Evolutionary conservation across 2,113 vertebrate genomes (phyloP).

Genomic region (Lota lota): DNA sequence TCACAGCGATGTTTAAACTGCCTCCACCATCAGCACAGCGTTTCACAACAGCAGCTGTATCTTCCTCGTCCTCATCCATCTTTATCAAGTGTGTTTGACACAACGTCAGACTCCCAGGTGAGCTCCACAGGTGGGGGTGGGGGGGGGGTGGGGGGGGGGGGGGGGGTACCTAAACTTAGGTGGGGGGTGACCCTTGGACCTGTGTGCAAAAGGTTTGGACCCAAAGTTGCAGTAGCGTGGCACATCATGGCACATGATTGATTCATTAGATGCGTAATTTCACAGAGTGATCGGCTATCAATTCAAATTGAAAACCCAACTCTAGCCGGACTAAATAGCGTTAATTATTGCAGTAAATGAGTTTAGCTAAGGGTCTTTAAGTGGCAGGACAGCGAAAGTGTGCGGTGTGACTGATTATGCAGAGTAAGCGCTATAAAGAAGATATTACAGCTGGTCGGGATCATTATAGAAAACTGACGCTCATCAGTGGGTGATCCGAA

Average conservation of each 20-base stretch:
- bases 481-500: conserved; percentile 48
- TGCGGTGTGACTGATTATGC: conserved; percentile 59
- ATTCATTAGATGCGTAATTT: conserved; percentile 57
- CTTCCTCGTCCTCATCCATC: conserved; percentile 19
- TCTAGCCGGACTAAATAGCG: conserved; percentile 56
- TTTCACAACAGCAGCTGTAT: conserved; percentile 52
- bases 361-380: conserved; percentile 44
- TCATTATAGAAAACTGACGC: conserved; percentile 56
- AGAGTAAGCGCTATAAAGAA: conserved; percentile 38
- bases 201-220: conserved; percentile 16
- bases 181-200: not conserved
- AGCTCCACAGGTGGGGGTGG: not conserved
- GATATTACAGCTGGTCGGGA: conserved; percentile 49
- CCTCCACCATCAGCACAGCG: conserved; percentile 17
- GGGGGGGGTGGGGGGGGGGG: not conserved
- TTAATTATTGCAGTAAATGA: conserved; percentile 65
- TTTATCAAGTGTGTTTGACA: conserved; percentile 18
- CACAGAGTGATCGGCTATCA: conserved; percentile 34
- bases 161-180: not conserved
- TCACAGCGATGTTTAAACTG: conserved; percentile 27
- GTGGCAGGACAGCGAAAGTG: conserved; percentile 40
- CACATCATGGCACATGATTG: conserved; percentile 31
- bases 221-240: conserved; percentile 19
- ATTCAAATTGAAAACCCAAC: conserved; percentile 43
- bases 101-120: conserved; percentile 4